Evolutionary conservation across 2,113 vertebrate species (phyloP).

Genomic region (Clarias macrocephalus): DNA sequence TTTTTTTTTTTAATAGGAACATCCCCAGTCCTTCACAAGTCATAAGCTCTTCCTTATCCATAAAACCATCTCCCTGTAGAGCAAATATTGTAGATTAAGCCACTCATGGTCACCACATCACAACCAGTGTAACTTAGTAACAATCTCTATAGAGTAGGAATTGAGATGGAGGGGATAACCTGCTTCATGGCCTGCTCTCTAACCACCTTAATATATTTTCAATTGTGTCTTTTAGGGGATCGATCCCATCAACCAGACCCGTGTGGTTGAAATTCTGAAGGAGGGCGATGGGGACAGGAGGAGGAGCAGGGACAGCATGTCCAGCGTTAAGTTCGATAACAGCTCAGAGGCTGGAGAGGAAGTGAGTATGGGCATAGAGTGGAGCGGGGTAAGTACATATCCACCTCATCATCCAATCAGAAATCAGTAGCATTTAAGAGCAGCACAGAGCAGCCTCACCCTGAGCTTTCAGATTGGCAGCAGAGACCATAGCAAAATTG

Average conservation of each 20-base stretch:
- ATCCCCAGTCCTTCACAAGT: not conserved
- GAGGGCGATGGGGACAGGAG: constrained; percentile 82
- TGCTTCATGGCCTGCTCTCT: not conserved
- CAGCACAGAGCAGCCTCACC: constrained; percentile 43
- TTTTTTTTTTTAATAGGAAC: not conserved
- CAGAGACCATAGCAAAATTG: not conserved
- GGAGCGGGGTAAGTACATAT: constrained; percentile 98
- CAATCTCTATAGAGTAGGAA: not conserved
- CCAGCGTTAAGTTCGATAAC: constrained; percentile 90
- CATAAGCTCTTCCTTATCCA: not conserved
- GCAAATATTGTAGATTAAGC: constrained; percentile 1
- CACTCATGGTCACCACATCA: not conserved
- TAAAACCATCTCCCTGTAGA: not conserved
- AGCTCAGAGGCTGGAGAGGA: constrained; percentile 91
- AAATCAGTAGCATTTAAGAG: constrained; percentile 47
- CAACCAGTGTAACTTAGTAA: not conserved
- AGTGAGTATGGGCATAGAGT: constrained; percentile 96
- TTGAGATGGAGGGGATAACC: not conserved
- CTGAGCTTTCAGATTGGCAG: constrained; percentile 47
- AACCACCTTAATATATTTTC: constrained; percentile 14
- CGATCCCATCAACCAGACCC: constrained; percentile 91
- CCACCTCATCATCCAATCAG: constrained; percentile 65
- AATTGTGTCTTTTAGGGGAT: constrained; percentile 77
- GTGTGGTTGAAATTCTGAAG: constrained; percentile 95
- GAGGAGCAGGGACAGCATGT: constrained; percentile 80